A percentile compares a stretch with the other conserved stretches of the same genome.
Evolutionary conservation across 2,888 invertebrate genomes (phyloP).

Genomic region (Phrixothrix hirtus): DNA sequence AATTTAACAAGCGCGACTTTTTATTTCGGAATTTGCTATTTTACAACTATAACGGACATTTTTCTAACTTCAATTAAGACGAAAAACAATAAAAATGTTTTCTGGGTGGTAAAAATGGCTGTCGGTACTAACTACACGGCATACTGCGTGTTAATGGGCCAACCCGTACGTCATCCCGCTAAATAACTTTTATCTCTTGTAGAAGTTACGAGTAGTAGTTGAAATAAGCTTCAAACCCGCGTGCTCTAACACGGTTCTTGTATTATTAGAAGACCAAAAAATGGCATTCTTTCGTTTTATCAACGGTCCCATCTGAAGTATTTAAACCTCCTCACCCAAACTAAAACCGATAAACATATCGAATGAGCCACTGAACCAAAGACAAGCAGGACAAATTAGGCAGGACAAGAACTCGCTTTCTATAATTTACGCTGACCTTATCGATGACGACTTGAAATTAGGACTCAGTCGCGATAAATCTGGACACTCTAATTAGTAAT

Average conservation of each 20-base stretch:
- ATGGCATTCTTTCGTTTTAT: conserved; percentile 47
- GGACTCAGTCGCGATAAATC: conserved; percentile 26
- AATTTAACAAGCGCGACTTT: conserved; percentile 24
- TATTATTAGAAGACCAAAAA: conserved; percentile 45
- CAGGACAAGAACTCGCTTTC: conserved; percentile 51
- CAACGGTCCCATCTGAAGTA: conserved; percentile 48
- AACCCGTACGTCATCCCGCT: conserved; percentile 30
- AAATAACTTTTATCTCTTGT: conserved; percentile 28
- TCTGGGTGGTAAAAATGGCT: conserved; percentile 43
- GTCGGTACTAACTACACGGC: conserved; percentile 32
- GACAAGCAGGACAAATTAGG: conserved; percentile 54
- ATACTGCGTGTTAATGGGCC: conserved; percentile 40
- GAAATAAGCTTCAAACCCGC: conserved; percentile 22
- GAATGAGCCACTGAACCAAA: conserved; percentile 52
- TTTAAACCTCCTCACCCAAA: conserved; percentile 45
- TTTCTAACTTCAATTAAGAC: too few species aligned
- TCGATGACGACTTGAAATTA: conserved; percentile 34
- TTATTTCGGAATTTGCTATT: background rate
- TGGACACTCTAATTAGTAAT: conserved; percentile 30
- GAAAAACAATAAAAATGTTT: conserved; percentile 42
- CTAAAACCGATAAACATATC: conserved; percentile 52
- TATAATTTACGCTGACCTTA: conserved; percentile 51
- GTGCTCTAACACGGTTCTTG: conserved; percentile 45
- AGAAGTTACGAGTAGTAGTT: conserved; percentile 38
- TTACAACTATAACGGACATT: background rate